Conservation (phyloP, 2,113 vertebrate genomes). For the Gavia stellata region DNA sequence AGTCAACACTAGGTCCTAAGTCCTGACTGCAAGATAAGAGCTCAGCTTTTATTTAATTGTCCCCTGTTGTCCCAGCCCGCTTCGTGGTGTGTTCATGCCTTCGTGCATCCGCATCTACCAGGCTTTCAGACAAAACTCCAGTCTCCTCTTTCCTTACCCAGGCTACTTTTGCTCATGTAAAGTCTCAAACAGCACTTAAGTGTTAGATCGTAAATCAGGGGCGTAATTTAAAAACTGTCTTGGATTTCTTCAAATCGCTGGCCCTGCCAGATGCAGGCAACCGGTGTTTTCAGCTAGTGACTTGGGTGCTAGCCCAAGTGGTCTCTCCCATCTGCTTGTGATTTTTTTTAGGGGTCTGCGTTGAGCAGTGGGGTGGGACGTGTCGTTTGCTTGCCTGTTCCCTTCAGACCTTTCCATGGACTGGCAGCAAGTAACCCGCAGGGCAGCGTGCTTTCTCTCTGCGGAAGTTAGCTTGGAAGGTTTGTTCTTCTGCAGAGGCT, state of each 20-base stretch:
- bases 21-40: background rate
- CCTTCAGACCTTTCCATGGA: background rate
- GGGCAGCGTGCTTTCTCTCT: background rate
- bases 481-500: background rate
- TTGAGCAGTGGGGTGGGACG: background rate
- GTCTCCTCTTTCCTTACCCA: background rate
- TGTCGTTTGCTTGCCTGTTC: background rate
- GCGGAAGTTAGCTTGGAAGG: background rate
- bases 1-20: background rate
- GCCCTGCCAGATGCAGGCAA: background rate
- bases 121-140: background rate
- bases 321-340: background rate
- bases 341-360: background rate
- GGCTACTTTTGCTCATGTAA: background rate
- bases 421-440: background rate
- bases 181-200: background rate
- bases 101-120: background rate
- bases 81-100: background rate
- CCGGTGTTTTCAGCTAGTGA: background rate
- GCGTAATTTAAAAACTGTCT: background rate
- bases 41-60: background rate
- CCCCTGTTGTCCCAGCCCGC: background rate
- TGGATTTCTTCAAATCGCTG: background rate
- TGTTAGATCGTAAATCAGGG: background rate
- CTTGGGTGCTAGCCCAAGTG: background rate